Base-by-base conservation (phyloP, 2,888 invertebrate genomes). In the Drosophila sordidula region DNA sequence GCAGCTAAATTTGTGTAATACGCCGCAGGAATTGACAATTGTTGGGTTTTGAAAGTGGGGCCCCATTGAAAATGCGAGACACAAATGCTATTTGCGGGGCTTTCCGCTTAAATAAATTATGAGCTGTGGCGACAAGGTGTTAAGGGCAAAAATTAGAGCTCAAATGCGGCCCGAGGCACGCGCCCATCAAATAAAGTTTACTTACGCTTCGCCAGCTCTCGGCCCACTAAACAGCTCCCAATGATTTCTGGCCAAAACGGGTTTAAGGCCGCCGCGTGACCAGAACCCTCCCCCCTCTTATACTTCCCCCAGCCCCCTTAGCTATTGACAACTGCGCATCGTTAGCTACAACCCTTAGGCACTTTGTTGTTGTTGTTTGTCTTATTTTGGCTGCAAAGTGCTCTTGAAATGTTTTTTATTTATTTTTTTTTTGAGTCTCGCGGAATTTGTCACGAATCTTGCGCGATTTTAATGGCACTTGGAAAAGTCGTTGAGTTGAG, bases 111-210 rank as follows among this genome's bases (percentile, higher is more conserved):
- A 80, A 80, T 80, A 80, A 80, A 49, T 80, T 61, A 80, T 80
- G 84, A 83, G 73, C 57, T 49, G 67, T 32, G 69, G 49, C 66
- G 26, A 72, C 67, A 75, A 75, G 75, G 74, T 70, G 70, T 74
- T 74, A 62, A 75, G 57, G 58, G 46, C 70, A 51, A 36, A 51
- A 70, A 75, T 75, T 75, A 75, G 57, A 62, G 47, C 65, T 41
- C 56, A 71, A 76, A 71, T 64, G 41, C 47, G 45, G 47, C 39
- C 55, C 51, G 61, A 38, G 71, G 74, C 80, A 81, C 87, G 80
- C 80, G 84, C 87, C 87, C 38, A 80, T 70, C 80, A 83, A 83
- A 86, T 81, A 81, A 81, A 81, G 70, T 86, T 86, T 77, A 69
- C 80, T 86, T 80, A 70, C 67, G 70, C 47, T 59, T 59, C 51